phyloP scores from a whole-genome alignment of 2,113 vertebrate species.

The Rhombomys opimus region DNA sequence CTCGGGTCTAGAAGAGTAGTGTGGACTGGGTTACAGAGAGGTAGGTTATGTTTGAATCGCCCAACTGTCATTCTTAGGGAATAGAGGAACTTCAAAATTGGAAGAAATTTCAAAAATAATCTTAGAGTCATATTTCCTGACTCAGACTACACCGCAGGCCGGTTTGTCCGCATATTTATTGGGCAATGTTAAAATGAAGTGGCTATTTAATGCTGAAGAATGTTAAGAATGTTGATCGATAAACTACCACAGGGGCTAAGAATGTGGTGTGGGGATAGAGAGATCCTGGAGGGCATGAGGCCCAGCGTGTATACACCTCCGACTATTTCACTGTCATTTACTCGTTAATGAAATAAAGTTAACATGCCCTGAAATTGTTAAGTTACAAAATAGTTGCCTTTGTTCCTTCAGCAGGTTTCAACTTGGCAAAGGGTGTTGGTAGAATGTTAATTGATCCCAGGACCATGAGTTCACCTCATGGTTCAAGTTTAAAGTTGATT shows the following conservation, averaged over 20 bases:
- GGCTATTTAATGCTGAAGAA: slow-evolving; percentile 39
- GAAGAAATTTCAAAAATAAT: slow-evolving; percentile 45
- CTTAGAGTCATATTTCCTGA: not conserved
- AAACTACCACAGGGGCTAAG: not conserved
- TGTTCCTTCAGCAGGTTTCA: slow-evolving; percentile 24
- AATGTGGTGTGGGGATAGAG: not conserved
- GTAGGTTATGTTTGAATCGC: not conserved
- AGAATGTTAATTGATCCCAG: not conserved
- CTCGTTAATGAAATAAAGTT: not conserved
- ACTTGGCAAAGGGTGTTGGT: not conserved
- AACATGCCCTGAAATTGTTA: not conserved
- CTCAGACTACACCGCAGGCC: not conserved
- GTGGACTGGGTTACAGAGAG: not conserved
- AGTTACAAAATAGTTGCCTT: slow-evolving; percentile 21
- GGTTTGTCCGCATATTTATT: not conserved
- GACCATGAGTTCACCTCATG: not conserved
- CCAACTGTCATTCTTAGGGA: slow-evolving; percentile 1
- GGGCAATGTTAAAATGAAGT: slow-evolving; percentile 20
- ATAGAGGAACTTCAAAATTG: slow-evolving; percentile 28
- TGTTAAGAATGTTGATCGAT: not conserved
- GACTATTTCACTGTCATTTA: not conserved
- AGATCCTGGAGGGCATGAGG: not conserved
- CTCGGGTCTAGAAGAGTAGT: not conserved
- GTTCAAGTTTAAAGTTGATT: slow-evolving; percentile 10
- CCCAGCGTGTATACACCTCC: not conserved